A percentile compares a stretch with the other conserved stretches of the same genome.
Evolutionary conservation across 2,888 invertebrate species (phyloP).

Genomic region (Orthonevra nobilis): DNA sequence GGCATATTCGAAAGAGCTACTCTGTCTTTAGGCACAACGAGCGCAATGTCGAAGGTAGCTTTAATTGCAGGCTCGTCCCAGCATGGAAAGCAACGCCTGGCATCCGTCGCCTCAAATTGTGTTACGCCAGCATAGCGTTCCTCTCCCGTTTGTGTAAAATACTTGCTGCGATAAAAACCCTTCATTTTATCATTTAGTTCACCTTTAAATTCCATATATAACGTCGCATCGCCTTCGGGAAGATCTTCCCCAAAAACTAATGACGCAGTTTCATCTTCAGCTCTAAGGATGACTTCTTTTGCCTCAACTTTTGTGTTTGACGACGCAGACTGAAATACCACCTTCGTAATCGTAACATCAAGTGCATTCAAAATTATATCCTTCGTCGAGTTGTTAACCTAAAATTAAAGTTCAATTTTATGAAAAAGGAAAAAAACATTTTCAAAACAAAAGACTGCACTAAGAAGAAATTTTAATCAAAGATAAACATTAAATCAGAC

Average conservation of each 20-base stretch:
- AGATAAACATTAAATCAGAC: too few relatives aligned
- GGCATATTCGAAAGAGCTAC: slow-evolving; percentile 97
- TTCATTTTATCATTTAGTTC: slow-evolving; percentile 95
- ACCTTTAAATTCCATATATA: slow-evolving; percentile 89
- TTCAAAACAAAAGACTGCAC: too few relatives aligned
- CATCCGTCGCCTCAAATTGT: slow-evolving; percentile 95
- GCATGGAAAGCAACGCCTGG: slow-evolving; percentile 96
- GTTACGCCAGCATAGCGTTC: slow-evolving; percentile 93
- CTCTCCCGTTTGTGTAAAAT: slow-evolving; percentile 86
- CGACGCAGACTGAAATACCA: slow-evolving; percentile 81
- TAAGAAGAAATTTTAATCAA: too few relatives aligned
- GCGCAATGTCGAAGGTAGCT: slow-evolving; percentile 94
- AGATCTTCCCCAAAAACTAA: slow-evolving; percentile 84
- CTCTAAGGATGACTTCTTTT: slow-evolving; percentile 75
- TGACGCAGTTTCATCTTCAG: slow-evolving; percentile 86
- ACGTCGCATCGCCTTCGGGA: slow-evolving; percentile 81
- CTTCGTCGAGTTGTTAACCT: slow-evolving; percentile 86
- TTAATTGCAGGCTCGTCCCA: slow-evolving; percentile 99
- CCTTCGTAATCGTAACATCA: slow-evolving; percentile 86
- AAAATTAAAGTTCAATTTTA: slow-evolving; percentile 79
- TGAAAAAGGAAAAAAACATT: too few relatives aligned
- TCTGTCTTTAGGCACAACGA: slow-evolving; percentile 89
- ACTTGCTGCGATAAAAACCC: slow-evolving; percentile 96
- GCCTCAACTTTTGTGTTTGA: slow-evolving; percentile 78
- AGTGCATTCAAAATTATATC: slow-evolving; percentile 88